Base-by-base conservation (phyloP, 37 sponge, comb jelly and placozoan species). In the Aphrocallistes beatrix region DNA sequence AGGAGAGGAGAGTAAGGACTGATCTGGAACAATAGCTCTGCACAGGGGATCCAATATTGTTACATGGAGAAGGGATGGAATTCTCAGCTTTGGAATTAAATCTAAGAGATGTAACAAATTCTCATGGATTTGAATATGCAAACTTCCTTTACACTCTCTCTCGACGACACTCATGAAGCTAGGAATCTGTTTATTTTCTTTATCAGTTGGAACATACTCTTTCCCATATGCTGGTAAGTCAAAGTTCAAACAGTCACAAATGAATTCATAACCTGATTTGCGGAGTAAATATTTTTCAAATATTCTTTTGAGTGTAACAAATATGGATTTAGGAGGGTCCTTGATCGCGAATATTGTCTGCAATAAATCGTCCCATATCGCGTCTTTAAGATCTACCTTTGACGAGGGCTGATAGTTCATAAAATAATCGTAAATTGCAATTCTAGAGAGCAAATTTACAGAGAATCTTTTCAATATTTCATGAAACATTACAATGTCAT, bases 1-100 rank as follows among this genome's bases (percentile, higher is more conserved):
- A 28, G 75, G 34, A 28, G 10, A 30, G n/a, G 75, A 60, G 8
- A 60, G 75, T 30, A 60, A 30, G n/a, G 75, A 60, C 8, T 21
- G 34, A 19, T 60, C 75, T 19, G 75, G 75, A 25, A 60, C 75
- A 60, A 60, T 60, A 60, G 75, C 75, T 60, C 75, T 60, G 21
- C 25, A 32, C 34, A 60, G 25, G n/a, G 75, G n/a, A 32, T 60
- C 75, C 75, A 60, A 25, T 60, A 60, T 60, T 32, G n/a, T 60
- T 19, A 28, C 75, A 25, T 60, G 75, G 6, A 60, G n/a, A 3
- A 60, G 8, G n/a, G 75, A 60, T 25, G 75, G 75, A 32, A 60
- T 3, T 60, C 75, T 60, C 32, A 19, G 34, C 21, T 60, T 60
- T 21, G 75, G 75, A 13, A 60, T 60, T 25, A 25, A 60, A 60